Percentiles rank a stretch among this genome's conserved stretches.
Evolutionary conservation across 2,797 vertebrate genomes (phyloP).

Genomic region (Macropus fuliginosus): DNA sequence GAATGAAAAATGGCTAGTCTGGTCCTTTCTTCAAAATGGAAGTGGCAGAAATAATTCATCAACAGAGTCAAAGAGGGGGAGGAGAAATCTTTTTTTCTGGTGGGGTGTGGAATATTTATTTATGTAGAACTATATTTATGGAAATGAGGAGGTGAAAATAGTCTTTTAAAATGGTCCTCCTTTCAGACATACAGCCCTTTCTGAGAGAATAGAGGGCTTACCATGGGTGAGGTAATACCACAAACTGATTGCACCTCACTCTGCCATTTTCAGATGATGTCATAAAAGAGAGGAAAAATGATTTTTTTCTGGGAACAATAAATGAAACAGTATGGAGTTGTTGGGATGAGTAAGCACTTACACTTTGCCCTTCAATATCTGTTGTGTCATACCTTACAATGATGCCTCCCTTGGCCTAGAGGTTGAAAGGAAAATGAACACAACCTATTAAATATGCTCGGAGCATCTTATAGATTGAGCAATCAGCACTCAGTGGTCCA

Average conservation of each 20-base stretch:
- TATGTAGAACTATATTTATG: neutral
- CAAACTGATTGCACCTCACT: neutral
- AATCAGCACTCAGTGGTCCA: rapidly evolving
- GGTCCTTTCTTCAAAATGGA: neutral
- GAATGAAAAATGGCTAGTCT: neutral
- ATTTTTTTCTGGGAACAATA: no score
- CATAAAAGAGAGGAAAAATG: neutral
- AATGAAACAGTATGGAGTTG: neutral
- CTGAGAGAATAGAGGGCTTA: neutral
- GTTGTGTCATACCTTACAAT: neutral
- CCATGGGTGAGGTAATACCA: rapidly evolving
- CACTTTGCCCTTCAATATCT: neutral
- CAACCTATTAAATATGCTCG: rapidly evolving
- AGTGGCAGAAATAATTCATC: neutral
- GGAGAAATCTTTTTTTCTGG: neutral
- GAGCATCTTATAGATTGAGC: rapidly evolving
- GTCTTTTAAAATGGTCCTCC: neutral
- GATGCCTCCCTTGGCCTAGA: rapidly evolving
- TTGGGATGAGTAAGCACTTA: neutral
- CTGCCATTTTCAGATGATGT: neutral
- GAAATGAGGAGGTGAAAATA: neutral
- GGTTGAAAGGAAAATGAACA: neutral
- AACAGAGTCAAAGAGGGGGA: neutral
- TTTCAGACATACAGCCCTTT: neutral
- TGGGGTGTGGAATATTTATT: neutral